phyloP scores from a whole-genome alignment of 2,888 invertebrate species.

The Malthinus seriepunctatus region DNA sequence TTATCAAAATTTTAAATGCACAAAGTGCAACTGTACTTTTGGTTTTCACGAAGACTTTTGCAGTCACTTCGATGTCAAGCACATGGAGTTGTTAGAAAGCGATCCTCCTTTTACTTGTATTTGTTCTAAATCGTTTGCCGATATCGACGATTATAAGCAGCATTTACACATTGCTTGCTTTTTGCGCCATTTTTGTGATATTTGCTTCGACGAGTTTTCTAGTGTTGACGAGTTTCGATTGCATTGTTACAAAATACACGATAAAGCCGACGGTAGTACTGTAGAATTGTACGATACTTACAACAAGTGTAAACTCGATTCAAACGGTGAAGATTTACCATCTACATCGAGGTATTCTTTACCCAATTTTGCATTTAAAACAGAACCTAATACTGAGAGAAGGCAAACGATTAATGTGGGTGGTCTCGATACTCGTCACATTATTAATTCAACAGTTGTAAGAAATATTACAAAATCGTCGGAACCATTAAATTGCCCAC shows the following conservation, averaged over 20 bases:
- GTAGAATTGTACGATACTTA: conserved; percentile 35
- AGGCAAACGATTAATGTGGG: too few relatives aligned
- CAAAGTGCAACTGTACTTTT: conserved; percentile 46
- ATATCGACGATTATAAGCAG: conserved; percentile 46
- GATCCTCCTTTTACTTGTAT: conserved; percentile 40
- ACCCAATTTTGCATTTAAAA: background rate
- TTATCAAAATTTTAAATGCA: conserved; percentile 51
- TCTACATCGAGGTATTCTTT: background rate
- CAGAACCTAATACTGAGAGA: background rate
- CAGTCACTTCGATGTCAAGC: conserved; percentile 49
- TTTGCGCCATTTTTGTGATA: conserved; percentile 50
- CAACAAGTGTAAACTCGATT: conserved; percentile 27
- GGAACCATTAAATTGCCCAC: conserved; percentile 52
- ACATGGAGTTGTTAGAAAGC: conserved; percentile 34
- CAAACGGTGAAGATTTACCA: background rate
- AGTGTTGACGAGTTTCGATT: conserved; percentile 47
- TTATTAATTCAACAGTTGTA: background rate
- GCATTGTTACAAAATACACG: conserved; percentile 47
- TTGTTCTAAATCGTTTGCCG: conserved; percentile 44
- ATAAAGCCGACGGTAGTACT: conserved; percentile 41
- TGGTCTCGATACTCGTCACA: background rate
- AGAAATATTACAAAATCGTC: conserved; percentile 13
- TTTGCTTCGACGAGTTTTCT: conserved; percentile 46
- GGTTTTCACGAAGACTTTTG: conserved; percentile 50
- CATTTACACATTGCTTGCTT: conserved; percentile 47